These are phyloP conservation scores for Pachyrhynchus sulphureomaculatus DNA, from an alignment of 1,140 invertebrate genomes.

Conservation along the genomic window DNA sequence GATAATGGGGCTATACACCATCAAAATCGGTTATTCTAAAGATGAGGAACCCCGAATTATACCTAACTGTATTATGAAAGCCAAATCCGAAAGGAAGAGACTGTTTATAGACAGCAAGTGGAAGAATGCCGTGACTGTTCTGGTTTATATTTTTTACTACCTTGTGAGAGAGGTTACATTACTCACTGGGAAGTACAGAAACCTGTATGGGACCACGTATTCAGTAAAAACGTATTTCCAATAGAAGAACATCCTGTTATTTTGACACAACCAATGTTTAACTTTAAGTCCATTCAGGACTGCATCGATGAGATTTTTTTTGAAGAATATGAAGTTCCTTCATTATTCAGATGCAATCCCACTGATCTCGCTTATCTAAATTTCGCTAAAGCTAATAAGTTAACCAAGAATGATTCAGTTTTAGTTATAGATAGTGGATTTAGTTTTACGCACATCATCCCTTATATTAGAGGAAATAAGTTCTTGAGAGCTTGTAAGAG, in stretches of 20 bases:
- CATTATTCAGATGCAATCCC: conserved; percentile 78
- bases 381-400: conserved; percentile 37
- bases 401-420: conserved; percentile 52
- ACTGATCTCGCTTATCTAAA: conserved; percentile 65
- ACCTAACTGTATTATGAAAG: conserved; percentile 98
- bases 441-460: conserved; percentile 76
- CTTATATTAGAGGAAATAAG: conserved; percentile 84
- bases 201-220: conserved; percentile 94
- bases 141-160: conserved; percentile 89
- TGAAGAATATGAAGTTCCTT: conserved; percentile 93
- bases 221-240: conserved; percentile 84
- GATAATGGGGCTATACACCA: conserved; percentile 86
- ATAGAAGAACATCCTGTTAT: conserved; percentile 80
- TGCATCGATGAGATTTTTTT: conserved; percentile 94
- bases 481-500: conserved; percentile 77
- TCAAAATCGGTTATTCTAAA: conserved; percentile 79
- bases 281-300: conserved; percentile 91
- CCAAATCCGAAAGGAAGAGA: conserved; percentile 90
- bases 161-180: conserved; percentile 94
- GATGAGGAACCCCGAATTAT: conserved; percentile 71
- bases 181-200: conserved; percentile 96
- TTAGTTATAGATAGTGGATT: conserved; percentile 94
- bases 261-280: conserved; percentile 92
- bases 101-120: conserved; percentile 91
- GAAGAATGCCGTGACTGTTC: conserved; percentile 96